phyloP scores from a whole-genome alignment of 2,888 invertebrate genomes.

The Sminthurinus aureus region DNA sequence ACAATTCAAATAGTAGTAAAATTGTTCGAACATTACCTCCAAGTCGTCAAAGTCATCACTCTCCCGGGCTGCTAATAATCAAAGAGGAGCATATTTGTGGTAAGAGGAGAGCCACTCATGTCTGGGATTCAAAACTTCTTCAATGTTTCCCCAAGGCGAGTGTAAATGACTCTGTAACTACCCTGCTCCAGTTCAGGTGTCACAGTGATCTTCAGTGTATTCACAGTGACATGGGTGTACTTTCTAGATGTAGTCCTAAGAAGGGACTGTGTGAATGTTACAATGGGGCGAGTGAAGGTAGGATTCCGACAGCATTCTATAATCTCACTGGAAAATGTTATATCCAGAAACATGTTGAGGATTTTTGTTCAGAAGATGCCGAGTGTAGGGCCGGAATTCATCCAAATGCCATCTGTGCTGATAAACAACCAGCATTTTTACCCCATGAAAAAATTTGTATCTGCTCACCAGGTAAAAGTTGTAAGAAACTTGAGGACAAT shows the following conservation, averaged over 20 bases:
- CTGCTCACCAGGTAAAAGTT: background rate
- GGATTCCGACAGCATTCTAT: background rate
- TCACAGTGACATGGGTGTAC: background rate
- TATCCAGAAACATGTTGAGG: background rate
- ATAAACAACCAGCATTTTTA: background rate
- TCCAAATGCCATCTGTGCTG: constrained; percentile 45
- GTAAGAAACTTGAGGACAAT: constrained; percentile 16
- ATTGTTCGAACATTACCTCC: too few relatives aligned
- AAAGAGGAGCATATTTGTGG: too few relatives aligned
- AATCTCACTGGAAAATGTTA: constrained; percentile 20
- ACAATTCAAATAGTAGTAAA: too few relatives aligned
- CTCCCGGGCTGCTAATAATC: too few relatives aligned
- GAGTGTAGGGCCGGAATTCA: constrained; percentile 32
- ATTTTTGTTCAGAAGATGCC: constrained; percentile 11
- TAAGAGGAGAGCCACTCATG: too few relatives aligned
- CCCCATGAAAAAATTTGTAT: constrained; percentile 12
- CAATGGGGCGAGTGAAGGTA: background rate
- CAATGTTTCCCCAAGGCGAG: too few relatives aligned
- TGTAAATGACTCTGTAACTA: too few relatives aligned
- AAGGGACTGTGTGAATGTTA: constrained; percentile 13
- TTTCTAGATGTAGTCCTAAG: constrained; percentile 8
- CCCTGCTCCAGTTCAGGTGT: background rate
- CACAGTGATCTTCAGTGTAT: background rate
- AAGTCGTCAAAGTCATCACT: too few relatives aligned
- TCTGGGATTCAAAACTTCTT: too few relatives aligned